Conservation (phyloP, 2,113 vertebrate genomes). For the Megaptera novaeangliae region DNA sequence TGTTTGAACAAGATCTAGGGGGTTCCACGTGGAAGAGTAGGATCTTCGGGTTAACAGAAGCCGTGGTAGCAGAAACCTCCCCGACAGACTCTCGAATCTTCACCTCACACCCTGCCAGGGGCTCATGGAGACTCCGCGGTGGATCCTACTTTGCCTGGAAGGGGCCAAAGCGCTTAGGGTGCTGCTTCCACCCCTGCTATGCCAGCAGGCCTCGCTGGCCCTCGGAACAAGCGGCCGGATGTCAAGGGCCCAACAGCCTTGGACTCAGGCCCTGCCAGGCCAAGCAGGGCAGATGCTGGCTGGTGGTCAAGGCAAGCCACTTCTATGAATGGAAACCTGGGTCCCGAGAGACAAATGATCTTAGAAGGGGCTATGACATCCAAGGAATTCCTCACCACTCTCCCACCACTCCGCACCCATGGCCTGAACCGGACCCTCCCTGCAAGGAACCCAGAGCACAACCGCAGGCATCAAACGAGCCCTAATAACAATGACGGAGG, state of each 20-base stretch:
- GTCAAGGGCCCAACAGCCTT: neutral
- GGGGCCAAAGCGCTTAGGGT: rapidly evolving
- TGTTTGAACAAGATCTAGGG: conserved; percentile 31
- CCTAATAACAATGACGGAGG: rapidly evolving
- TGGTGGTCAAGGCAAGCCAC: neutral
- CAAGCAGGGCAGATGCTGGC: rapidly evolving
- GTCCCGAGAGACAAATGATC: neutral
- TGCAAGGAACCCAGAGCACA: neutral
- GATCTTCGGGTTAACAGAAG: neutral
- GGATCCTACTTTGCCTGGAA: neutral
- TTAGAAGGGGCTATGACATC: neutral
- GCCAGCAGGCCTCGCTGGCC: rapidly evolving
- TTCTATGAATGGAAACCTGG: neutral
- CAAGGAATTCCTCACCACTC: neutral
- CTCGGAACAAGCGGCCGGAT: rapidly evolving
- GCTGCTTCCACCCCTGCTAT: rapidly evolving
- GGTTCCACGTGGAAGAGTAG: neutral
- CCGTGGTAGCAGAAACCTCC: neutral
- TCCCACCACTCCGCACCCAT: rapidly evolving
- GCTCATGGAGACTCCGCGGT: rapidly evolving
- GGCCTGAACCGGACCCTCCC: neutral
- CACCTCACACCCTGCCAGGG: neutral
- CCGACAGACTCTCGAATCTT: neutral
- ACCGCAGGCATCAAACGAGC: neutral
- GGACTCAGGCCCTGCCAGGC: neutral